Percentiles rank a stretch among this genome's conserved stretches.
Evolutionary conservation across 2,888 invertebrate genomes (phyloP).

Genomic region (Acrobasis repandana): DNA sequence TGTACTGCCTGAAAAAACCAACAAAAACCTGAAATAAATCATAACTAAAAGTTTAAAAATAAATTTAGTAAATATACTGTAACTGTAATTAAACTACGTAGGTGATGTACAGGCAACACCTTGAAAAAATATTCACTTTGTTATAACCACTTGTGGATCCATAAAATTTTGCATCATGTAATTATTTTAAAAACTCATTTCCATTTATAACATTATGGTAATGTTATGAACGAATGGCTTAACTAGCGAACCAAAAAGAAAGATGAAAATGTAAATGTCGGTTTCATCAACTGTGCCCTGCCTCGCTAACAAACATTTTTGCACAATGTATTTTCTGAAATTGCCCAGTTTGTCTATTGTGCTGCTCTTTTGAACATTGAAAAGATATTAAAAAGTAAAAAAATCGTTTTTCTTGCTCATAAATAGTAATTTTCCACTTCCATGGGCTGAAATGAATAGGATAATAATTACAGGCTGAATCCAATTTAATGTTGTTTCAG

Average conservation of each 20-base stretch:
- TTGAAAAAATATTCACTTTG: too few relatives aligned
- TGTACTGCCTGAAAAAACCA: too few relatives aligned
- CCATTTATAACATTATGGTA: not conserved
- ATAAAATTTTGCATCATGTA: too few relatives aligned
- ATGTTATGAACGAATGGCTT: too few relatives aligned
- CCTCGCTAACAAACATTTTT: conserved; percentile 5
- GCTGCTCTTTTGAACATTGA: conserved; percentile 9
- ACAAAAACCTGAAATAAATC: too few relatives aligned
- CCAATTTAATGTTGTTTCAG: not conserved
- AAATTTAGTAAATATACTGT: too few relatives aligned
- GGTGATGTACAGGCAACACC: too few relatives aligned
- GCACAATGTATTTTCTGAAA: conserved; percentile 9
- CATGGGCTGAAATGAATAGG: conserved; percentile 1
- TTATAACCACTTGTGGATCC: too few relatives aligned
- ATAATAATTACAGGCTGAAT: not conserved
- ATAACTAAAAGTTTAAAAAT: too few relatives aligned
- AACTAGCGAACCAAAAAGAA: not conserved
- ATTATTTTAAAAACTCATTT: not conserved
- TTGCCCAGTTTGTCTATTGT: not conserved
- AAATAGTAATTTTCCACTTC: not conserved
- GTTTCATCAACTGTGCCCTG: not conserved
- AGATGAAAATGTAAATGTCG: not conserved
- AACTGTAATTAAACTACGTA: too few relatives aligned
- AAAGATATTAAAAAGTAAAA: conserved; percentile 16
- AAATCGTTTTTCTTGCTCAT: not conserved